Evolutionary conservation across 2,888 invertebrate species (phyloP), one percentile per base, ranked within the genome.

Genomic region (Aporophyla nigra): DNA sequence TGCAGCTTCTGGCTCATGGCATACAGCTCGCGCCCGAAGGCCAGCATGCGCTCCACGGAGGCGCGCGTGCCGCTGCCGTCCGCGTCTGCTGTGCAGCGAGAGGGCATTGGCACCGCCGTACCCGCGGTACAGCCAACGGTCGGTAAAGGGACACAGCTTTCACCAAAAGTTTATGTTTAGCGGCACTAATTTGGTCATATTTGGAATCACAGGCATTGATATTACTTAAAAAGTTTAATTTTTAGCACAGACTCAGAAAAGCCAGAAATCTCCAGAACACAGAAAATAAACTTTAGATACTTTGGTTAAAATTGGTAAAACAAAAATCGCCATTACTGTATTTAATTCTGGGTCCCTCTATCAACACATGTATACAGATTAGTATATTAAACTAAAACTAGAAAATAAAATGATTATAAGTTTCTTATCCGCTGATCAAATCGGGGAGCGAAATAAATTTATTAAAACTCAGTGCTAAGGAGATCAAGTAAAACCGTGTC

Each of bases 1-100:
- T 98, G 97, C 87, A 99, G 92, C 81, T 94, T 93, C 92, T 98
- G 98, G 93, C 99, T 99, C 98, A 99, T 98, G 88, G 98, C 98
- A 94, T 99, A 99, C 86, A 99, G 97, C 93, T 99, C 99, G 89
- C 98, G 98, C 33, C 99, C 99, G 95, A 99, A 99, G 92, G 99
- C 98, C 87, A 99, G 97, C 98, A 99, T 99, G 90, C 98, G 98
- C 95, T 99, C 99, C 85, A 99, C 98, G 19, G 99, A 99, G 74
- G 98, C 97, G 90, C 98, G 98, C 90, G 97, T 97, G 58, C 98
- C 98, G 83, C 98, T 97, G 76, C 83, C 69, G 1, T 90, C 90
- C 61, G 84, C 82, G 9, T 91, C 92, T 86, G 85, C 63, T 24
- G 24, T n/a, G 14, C 51, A 16, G 27, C 40, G 5, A 49, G 7